These are phyloP conservation scores for Channa argus DNA, from an alignment of 2,113 vertebrate species.

Conservation along the genomic window DNA sequence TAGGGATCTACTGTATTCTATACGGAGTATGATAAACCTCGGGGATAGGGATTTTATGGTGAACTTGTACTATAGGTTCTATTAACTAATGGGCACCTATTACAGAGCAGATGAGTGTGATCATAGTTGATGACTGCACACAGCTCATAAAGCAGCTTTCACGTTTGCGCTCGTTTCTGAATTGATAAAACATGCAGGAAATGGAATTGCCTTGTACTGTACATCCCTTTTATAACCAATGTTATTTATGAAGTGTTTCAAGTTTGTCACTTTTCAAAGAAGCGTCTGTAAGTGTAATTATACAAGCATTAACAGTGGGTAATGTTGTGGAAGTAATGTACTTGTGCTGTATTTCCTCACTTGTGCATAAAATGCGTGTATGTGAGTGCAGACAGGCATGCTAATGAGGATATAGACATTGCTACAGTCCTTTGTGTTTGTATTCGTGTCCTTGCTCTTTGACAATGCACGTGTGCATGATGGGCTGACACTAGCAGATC, in stretches of 20 bases:
- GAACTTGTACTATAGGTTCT: too few relatives aligned
- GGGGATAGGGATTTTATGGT: too few relatives aligned
- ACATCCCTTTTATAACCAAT: not conserved
- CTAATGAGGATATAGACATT: slow-evolving; percentile 16
- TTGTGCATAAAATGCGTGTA: not conserved
- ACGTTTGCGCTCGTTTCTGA: not conserved
- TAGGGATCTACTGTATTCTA: too few relatives aligned
- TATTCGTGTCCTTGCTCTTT: slow-evolving; percentile 11
- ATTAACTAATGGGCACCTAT: not conserved
- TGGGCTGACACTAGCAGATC: slow-evolving; percentile 20
- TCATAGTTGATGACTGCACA: not conserved
- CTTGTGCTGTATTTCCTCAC: not conserved
- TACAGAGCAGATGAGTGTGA: not conserved
- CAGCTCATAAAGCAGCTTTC: not conserved
- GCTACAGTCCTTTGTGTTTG: slow-evolving; percentile 23
- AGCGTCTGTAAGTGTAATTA: slow-evolving; percentile 22
- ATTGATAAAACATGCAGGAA: not conserved
- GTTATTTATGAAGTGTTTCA: slow-evolving; percentile 22
- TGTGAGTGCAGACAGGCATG: slow-evolving; percentile 6
- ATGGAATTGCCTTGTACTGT: not conserved
- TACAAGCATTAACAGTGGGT: slow-evolving; percentile 17
- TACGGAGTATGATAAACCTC: too few relatives aligned
- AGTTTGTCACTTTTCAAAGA: slow-evolving; percentile 2
- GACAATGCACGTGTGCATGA: slow-evolving; percentile 9
- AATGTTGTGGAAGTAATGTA: slow-evolving; percentile 35